Base-by-base conservation (phyloP, 2,888 invertebrate species). In the Tortrix viridana region DNA sequence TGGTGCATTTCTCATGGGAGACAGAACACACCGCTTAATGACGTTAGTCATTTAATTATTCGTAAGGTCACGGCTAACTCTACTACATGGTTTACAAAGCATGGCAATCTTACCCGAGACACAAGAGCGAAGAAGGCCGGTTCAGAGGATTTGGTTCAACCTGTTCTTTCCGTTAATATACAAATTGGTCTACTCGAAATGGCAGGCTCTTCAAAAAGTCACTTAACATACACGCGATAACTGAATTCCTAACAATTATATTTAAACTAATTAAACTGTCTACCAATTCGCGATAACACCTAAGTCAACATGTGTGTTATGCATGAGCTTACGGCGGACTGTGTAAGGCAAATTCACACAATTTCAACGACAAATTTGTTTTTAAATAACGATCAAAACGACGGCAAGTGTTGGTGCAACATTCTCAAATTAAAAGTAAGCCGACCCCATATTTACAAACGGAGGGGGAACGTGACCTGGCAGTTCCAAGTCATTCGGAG, bases 401-500 rank as follows among this genome's bases (percentile, higher is more conserved):
- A 57, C 47, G 46, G 16, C 52, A 52, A 67, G 48, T 79, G 79
- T 82, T 80, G 70, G 74, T 69, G 65, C 72, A 66, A 66, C 72
- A 72, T 68, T 73, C 76, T 81, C 81, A 67, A 71, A 79, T 84
- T 79, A 70, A 72, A 71, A 69, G 73, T 65, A 72, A 74, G 66
- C 52, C n/a, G 71, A 52, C 60, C 60, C 60, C 64, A 57, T 82
- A 82, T 88, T 88, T 85, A 79, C 75, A 82, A 85, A 85, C 75
- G 70, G 69, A 66, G 55, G 22, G 55, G 64, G 52, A 73, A 67
- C 56, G 65, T 68, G 69, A 65, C 67, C 64, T 61, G 69, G 62
- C 54, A 58, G 62, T 66, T 60, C 46, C 65, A 50, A 64, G 76
- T 72, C 69, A 77, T 70, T 74, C 48, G 52, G 64, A 69, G 68